Conservation (phyloP, 2,888 invertebrate species). For the Drosophila ochracea region DNA sequence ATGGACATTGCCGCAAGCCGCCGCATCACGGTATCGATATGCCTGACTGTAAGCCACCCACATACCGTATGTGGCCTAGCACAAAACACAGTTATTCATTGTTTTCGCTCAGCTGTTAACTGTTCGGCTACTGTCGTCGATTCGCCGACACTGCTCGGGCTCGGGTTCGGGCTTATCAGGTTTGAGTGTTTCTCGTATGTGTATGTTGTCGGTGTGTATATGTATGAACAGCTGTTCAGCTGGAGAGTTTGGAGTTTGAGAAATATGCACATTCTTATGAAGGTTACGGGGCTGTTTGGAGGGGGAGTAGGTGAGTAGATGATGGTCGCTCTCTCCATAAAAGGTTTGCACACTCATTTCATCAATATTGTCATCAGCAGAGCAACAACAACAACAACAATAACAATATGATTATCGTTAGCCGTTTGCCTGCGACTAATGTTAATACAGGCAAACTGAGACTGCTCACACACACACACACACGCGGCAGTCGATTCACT, state of each 20-base stretch:
- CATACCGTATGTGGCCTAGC: constrained; percentile 1
- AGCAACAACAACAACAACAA: not conserved
- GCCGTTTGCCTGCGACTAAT: constrained; percentile 7
- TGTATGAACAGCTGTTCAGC: constrained; percentile 17
- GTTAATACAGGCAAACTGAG: constrained; percentile 8
- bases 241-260: not conserved
- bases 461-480: not conserved
- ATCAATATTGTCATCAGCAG: constrained; percentile 3
- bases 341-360: constrained; percentile 15
- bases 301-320: not conserved
- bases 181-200: constrained; percentile 11
- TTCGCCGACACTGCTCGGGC: constrained; percentile 2
- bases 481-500: constrained; percentile 38
- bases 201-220: not conserved
- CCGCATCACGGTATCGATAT: constrained; percentile 10
- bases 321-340: not conserved
- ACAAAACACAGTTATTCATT: constrained; percentile 45
- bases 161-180: constrained; percentile 20
- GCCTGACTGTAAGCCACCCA: constrained; percentile 9
- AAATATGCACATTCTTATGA: not conserved
- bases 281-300: not conserved
- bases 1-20: not conserved
- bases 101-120: constrained; percentile 38
- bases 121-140: constrained; percentile 21
- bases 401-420: constrained; percentile 10